These are phyloP conservation scores for Hippopotamyrus pictus DNA, from an alignment of 2,797 vertebrate genomes.

Conservation along the genomic window DNA sequence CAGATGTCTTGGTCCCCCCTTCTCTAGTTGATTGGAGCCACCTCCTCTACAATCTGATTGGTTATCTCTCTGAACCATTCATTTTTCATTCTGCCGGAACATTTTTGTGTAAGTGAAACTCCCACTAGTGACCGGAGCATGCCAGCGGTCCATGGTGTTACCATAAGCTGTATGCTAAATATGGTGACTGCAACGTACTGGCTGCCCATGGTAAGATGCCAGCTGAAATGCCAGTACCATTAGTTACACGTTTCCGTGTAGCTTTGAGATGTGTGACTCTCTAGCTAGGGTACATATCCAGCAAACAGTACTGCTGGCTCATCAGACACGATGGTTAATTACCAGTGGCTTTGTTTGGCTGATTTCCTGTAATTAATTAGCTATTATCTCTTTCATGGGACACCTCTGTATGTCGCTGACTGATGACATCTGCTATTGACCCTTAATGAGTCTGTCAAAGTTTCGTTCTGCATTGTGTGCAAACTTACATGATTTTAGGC, in stretches of 20 bases:
- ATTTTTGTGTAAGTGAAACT: background rate
- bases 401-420: background rate
- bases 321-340: background rate
- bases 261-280: background rate
- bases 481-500: background rate
- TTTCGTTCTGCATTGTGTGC: background rate
- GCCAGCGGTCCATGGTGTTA: background rate
- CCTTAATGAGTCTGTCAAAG: background rate
- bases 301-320: background rate
- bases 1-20: background rate
- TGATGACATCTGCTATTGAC: background rate
- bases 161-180: background rate
- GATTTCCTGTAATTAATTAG: background rate
- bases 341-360: background rate
- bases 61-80: background rate
- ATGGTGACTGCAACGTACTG: background rate
- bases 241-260: slow-evolving; percentile 2
- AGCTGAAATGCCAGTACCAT: slow-evolving; percentile 28
- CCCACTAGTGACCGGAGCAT: background rate
- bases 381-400: background rate
- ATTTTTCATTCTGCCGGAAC: background rate
- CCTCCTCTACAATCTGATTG: background rate
- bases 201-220: background rate
- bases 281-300: background rate
- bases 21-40: background rate